Base-by-base conservation (phyloP, 2,113 vertebrate genomes). In the Corythoichthys haematopterus region DNA sequence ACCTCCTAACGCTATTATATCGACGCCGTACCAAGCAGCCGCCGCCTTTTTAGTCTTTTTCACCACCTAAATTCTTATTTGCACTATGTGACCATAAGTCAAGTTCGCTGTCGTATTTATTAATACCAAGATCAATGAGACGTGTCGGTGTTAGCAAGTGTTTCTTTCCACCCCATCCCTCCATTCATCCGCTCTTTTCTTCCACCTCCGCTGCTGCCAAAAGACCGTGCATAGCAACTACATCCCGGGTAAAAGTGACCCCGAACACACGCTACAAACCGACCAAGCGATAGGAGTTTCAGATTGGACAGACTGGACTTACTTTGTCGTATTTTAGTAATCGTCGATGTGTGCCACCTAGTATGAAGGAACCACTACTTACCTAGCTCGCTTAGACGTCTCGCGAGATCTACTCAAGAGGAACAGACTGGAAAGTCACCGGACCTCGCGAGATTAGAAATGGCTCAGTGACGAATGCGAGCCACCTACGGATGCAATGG, bases 361-460 rank as follows among this genome's bases (percentile, higher is more conserved):
- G 20, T 46, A 7, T 33, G 58, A 43, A 61, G 36, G 58, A 62
- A 20, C 12, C 60, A 33, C 43, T 33, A 33, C 86, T 86, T 84
- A 88, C 87, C 88, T 87, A 64, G 16, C 37, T 43, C 37, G 9
- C 2, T 60, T 28, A 2, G 68, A 84, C 0, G 65, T 77, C 77
- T 85, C 83, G 74, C 84, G 80, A 80, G 68, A 76, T 74, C 28
- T 46, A 3, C 20, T 28, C n/a, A 14, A 46, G 20, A 28, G 9
- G 40, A 33, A 28, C n/a, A 7, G 33, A 14, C 2, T 36, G 2
- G 14, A 45, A 43, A 11, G 16, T 11, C 9, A 57, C n/a, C n/a
- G 1, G n/a, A 62, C 80, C 77, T 88, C 88, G 88, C 86, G 88
- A 85, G 74, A 85, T 2, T 33, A 28, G 3, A 6, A n/a, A 14